Base-by-base conservation (phyloP, 2,797 vertebrate species). In the Leuciscus waleckii region DNA sequence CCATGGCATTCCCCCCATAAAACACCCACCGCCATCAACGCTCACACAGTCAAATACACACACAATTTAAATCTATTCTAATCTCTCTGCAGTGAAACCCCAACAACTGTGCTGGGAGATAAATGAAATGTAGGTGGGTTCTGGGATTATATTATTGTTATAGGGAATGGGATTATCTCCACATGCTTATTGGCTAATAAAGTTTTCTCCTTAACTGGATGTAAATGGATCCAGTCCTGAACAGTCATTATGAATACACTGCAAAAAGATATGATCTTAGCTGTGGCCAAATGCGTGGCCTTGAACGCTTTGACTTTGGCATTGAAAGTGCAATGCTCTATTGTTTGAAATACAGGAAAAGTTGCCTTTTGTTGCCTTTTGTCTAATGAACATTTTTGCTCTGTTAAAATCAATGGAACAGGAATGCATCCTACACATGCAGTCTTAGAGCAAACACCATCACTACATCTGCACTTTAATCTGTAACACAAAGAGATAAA, bases 221-320 rank as follows among this genome's bases (percentile, higher is more conserved):
- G 67, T 10, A 70, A 87, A 88, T 68, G 16, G 78, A 81, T 85
- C 77, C 39, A 70, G 51, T 71, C 65, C 32, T 83, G 83, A 87
- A 85, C 84, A 23, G 19, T 13, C 79, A 35, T 65, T 61, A 78
- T 87, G 78, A 85, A 82, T 82, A 84, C 54, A 82, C 78, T 35
- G 83, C 75, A 83, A 85, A 81, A 81, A 54, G 23, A 84, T 81
- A 58, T 91, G 78, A 87, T 88, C 89, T 86, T 84, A 85, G 81
- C 83, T 49, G 71, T 61, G 89, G 88, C 82, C 87, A 88, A 89
- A 23, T 65, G 82, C 77, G 81, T 89, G 89, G 90, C 85, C n/a
- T 78, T 63, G 76, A 63, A 78, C n/a, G 1, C 2, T 35, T 78
- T 78, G 76, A 78, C 56, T 26, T 41, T 11, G 37, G 16, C 5